Evolutionary conservation across 2,888 invertebrate genomes (phyloP).

Genomic region (Pogonocherus hispidulus): DNA sequence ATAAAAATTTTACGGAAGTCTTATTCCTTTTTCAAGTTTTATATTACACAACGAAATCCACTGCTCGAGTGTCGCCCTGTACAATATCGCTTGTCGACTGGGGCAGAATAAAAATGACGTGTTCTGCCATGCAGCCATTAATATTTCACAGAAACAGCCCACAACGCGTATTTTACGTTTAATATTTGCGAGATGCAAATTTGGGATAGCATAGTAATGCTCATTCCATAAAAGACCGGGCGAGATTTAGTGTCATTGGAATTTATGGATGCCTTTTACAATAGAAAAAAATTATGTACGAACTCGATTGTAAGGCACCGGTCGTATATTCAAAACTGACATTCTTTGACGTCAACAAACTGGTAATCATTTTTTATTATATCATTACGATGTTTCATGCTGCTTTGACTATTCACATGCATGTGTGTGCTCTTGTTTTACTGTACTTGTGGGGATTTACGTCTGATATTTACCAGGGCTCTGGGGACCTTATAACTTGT

Average conservation of each 20-base stretch:
- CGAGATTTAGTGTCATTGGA: constrained; percentile 50
- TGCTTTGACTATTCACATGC: too few species aligned
- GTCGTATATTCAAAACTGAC: constrained; percentile 37
- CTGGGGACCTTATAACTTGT: too few species aligned
- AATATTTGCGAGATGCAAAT: constrained; percentile 40
- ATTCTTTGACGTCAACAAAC: too few species aligned
- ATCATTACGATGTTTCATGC: too few species aligned
- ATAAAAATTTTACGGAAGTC: too few species aligned
- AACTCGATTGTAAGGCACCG: neutral
- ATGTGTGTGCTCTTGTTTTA: too few species aligned
- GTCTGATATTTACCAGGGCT: too few species aligned
- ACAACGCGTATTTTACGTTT: constrained; percentile 1
- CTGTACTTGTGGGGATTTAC: too few species aligned
- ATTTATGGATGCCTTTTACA: constrained; percentile 39
- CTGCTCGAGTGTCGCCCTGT: too few species aligned
- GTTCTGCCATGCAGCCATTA: constrained; percentile 20
- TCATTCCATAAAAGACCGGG: constrained; percentile 43
- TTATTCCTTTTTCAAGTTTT: too few species aligned
- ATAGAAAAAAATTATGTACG: neutral
- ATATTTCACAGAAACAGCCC: constrained; percentile 32
- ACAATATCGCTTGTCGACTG: neutral
- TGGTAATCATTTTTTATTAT: too few species aligned
- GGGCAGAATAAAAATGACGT: neutral
- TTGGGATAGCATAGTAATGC: constrained; percentile 47
- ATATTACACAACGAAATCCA: too few species aligned